Evolutionary conservation across 37 sponge, comb jelly and placozoan genomes (phyloP).

Genomic region (Aphrocallistes beatrix): DNA sequence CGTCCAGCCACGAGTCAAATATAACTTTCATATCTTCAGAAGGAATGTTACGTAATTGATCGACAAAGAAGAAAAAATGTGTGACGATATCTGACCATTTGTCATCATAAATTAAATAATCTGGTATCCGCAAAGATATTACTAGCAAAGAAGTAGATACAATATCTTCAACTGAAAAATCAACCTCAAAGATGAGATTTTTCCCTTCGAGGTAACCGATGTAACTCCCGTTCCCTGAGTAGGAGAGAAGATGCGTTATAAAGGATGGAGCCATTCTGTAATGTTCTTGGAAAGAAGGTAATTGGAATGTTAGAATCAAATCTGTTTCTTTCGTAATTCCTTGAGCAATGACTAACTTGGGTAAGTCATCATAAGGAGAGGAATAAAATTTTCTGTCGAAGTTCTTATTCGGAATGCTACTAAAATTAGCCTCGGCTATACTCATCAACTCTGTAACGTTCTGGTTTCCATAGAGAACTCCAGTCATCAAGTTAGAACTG

Average conservation of each 20-base stretch:
- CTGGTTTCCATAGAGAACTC: conserved; percentile 64
- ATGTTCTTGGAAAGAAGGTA: neutral
- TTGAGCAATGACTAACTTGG: neutral
- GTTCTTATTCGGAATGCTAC: conserved; percentile 43
- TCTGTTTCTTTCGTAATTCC: neutral
- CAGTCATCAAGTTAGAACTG: conserved; percentile 72
- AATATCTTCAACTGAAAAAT: neutral
- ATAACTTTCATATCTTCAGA: neutral
- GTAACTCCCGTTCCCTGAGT: neutral
- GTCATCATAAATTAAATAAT: neutral
- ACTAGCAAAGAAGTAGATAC: neutral
- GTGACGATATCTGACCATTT: neutral
- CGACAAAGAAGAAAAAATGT: neutral
- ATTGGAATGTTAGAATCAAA: neutral
- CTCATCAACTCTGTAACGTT: conserved; percentile 27
- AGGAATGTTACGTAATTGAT: neutral
- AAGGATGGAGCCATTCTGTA: neutral
- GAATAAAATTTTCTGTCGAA: neutral
- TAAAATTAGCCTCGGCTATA: conserved; percentile 38
- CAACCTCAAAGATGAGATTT: neutral
- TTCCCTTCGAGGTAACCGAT: neutral
- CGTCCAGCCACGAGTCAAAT: neutral
- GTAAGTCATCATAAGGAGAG: neutral
- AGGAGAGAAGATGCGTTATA: neutral
- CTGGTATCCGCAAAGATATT: neutral